phyloP scores from a whole-genome alignment of 2,113 vertebrate species.

The Oryzias curvinotus region DNA sequence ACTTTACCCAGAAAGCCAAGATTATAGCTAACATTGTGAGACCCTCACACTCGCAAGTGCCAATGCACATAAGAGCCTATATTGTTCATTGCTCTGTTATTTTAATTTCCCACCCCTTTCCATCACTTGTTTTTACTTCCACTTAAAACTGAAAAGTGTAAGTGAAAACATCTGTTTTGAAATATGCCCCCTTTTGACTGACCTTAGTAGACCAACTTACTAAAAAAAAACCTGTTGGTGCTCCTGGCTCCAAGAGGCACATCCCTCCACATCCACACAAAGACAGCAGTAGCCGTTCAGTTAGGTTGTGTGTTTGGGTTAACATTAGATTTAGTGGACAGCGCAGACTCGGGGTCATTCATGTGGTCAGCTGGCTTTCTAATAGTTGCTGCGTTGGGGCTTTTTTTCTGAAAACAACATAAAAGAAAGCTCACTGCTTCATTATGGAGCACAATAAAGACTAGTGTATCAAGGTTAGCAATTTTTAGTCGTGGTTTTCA shows the following conservation, averaged over 20 bases:
- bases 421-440: neutral
- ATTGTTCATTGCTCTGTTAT: neutral
- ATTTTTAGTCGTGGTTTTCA: no score
- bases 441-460: no score
- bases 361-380: constrained; percentile 35
- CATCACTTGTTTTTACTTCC: constrained; percentile 1
- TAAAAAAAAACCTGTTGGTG: constrained; percentile 19
- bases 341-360: constrained; percentile 41
- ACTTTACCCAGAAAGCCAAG: no score
- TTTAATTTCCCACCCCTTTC: neutral
- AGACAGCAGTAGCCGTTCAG: constrained; percentile 52
- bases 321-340: constrained; percentile 57
- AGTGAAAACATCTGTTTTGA: neutral
- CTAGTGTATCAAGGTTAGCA: no score
- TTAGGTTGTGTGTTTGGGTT: constrained; percentile 56
- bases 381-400: constrained; percentile 31
- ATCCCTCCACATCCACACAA: constrained; percentile 42
- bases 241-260: constrained; percentile 28
- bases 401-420: neutral
- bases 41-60: no score
- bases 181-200: neutral
- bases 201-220: constrained; percentile 17
- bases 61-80: no score
- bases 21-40: no score
- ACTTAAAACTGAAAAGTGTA: neutral